phyloP scores from a whole-genome alignment of 2,797 vertebrate genomes.

The Gephyroberyx darwinii region DNA sequence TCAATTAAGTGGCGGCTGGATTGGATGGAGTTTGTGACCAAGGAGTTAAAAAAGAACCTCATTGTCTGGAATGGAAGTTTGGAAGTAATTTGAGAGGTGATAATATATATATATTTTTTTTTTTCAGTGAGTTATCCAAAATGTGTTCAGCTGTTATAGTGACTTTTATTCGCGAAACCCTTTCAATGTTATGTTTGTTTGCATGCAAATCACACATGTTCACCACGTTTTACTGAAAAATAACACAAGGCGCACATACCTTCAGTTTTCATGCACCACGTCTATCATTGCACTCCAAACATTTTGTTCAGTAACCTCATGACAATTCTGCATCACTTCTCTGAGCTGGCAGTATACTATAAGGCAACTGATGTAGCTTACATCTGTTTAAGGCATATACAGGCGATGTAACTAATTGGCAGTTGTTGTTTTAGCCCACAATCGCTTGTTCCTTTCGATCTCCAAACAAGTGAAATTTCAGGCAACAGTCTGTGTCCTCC shows the following conservation, averaged over 20 bases:
- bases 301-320: background rate
- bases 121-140: background rate
- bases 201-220: background rate
- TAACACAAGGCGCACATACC: too few species aligned
- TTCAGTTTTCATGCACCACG: background rate
- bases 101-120: background rate
- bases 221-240: background rate
- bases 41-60: conserved; percentile 12
- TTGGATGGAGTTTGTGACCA: conserved; percentile 39
- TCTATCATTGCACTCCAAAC: background rate
- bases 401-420: conserved; percentile 63
- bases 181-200: too few species aligned
- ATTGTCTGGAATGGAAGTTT: conserved; percentile 34
- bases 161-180: too few species aligned
- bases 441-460: conserved; percentile 56
- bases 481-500: conserved; percentile 45
- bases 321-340: conserved; percentile 8
- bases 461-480: conserved; percentile 65
- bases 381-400: conserved; percentile 31
- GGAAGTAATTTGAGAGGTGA: conserved; percentile 7
- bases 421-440: conserved; percentile 62
- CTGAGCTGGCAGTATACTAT: background rate
- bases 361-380: conserved; percentile 29
- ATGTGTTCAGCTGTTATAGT: background rate
- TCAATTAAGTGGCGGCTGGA: conserved; percentile 55